Percentiles rank a stretch among this genome's conserved stretches.
Conservation (phyloP, 2,797 vertebrate species). For the Masticophis lateralis region DNA sequence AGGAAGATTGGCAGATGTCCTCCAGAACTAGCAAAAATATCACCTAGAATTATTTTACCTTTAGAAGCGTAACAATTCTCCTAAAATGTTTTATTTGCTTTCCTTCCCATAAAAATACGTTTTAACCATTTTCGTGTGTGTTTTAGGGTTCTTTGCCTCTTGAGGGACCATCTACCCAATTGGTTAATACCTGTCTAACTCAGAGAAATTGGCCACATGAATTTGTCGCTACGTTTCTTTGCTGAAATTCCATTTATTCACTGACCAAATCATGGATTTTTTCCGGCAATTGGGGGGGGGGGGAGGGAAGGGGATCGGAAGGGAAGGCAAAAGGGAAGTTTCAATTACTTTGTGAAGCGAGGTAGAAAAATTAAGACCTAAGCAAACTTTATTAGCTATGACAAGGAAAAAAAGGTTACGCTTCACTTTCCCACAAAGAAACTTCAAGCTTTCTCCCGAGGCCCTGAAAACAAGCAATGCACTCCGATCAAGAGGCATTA, state of each 20-base stretch:
- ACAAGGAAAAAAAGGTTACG: slow-evolving; percentile 71
- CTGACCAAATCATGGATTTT: slow-evolving; percentile 67
- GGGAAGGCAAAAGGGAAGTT: slow-evolving; percentile 72
- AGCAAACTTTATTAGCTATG: slow-evolving; percentile 78
- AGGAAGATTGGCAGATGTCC: neutral
- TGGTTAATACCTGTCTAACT: slow-evolving; percentile 49
- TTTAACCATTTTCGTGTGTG: slow-evolving; percentile 26
- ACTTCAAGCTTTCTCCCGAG: neutral
- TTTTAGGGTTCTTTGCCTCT: slow-evolving; percentile 51
- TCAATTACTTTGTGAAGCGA: slow-evolving; percentile 80
- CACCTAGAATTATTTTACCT: slow-evolving; percentile 36
- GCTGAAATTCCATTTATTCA: slow-evolving; percentile 67
- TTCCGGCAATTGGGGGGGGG: neutral
- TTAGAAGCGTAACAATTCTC: slow-evolving; percentile 36
- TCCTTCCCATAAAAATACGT: slow-evolving; percentile 24
- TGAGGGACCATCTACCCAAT: slow-evolving; percentile 54
- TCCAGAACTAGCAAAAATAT: neutral
- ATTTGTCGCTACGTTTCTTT: slow-evolving; percentile 38
- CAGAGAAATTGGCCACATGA: slow-evolving; percentile 8
- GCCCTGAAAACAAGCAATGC: neutral
- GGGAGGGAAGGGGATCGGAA: fast-evolving
- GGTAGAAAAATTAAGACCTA: slow-evolving; percentile 80
- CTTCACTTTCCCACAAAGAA: slow-evolving; percentile 67
- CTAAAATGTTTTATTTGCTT: neutral
- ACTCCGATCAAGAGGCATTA: neutral